Conservation (phyloP, 2,113 vertebrate species). For the Collichthys lucidus region DNA sequence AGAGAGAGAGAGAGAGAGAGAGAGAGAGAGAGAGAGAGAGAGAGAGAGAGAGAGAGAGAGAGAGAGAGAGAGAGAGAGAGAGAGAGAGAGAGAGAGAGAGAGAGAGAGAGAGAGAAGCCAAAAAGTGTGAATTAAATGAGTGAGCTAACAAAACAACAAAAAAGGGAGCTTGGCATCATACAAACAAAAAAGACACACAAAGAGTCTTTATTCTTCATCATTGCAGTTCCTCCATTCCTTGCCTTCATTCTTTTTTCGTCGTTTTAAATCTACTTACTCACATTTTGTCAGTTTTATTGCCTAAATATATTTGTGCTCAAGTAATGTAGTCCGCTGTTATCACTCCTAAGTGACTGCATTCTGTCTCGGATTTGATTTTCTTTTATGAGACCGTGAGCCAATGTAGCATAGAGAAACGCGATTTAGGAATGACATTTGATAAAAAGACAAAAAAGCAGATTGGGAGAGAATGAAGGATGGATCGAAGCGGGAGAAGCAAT, state of each 20-base stretch:
- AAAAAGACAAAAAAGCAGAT: slow-evolving; percentile 51
- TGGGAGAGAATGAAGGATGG: slow-evolving; percentile 41
- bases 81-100: slow-evolving; percentile 25
- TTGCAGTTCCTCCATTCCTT: slow-evolving; percentile 21
- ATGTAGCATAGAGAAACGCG: slow-evolving; percentile 57
- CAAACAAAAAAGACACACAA: slow-evolving; percentile 18
- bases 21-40: slow-evolving; percentile 26
- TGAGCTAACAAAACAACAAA: slow-evolving; percentile 9
- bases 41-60: slow-evolving; percentile 23
- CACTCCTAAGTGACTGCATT: slow-evolving; percentile 34
- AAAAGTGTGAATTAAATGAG: slow-evolving; percentile 30
- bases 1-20: slow-evolving; percentile 26
- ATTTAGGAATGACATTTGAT: slow-evolving; percentile 47
- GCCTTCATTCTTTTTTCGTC: slow-evolving; percentile 33
- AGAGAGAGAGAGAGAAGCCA: slow-evolving; percentile 23
- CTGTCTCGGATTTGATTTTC: slow-evolving; percentile 46
- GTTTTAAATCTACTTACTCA: slow-evolving; percentile 28
- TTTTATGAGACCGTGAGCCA: slow-evolving; percentile 50
- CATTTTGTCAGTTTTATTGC: slow-evolving; percentile 50
- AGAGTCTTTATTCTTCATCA: slow-evolving; percentile 37
- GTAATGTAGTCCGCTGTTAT: slow-evolving; percentile 21
- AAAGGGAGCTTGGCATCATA: slow-evolving; percentile 1
- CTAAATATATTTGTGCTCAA: slow-evolving; percentile 45
- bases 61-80: slow-evolving; percentile 28
- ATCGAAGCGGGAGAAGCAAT: slow-evolving; percentile 25